Evolutionary conservation across 2,797 vertebrate genomes (phyloP).

Genomic region (Lacerta viridis): DNA sequence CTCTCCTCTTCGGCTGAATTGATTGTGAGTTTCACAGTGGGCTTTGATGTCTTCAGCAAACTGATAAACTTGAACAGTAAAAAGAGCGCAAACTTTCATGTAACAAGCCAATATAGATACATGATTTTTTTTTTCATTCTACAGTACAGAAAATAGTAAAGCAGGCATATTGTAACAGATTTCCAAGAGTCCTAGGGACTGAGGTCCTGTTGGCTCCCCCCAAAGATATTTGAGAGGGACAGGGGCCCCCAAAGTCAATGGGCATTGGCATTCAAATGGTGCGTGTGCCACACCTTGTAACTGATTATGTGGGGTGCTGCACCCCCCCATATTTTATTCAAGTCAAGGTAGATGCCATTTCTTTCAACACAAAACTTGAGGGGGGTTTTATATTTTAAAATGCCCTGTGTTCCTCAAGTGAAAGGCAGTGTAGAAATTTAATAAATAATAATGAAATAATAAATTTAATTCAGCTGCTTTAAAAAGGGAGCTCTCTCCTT

Average conservation of each 20-base stretch:
- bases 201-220: too few relatives aligned
- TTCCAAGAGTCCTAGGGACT: not conserved
- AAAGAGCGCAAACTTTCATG: conserved; percentile 29
- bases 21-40: conserved; percentile 86
- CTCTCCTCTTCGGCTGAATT: conserved; percentile 74
- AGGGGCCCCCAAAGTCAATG: too few relatives aligned
- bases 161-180: not conserved
- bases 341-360: not conserved
- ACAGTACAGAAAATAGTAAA: not conserved
- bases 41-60: conserved; percentile 84
- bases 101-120: conserved; percentile 21
- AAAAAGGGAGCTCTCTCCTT: not conserved
- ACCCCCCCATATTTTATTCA: too few relatives aligned
- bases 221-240: too few relatives aligned
- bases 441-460: too few relatives aligned
- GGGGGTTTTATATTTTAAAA: too few relatives aligned
- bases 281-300: too few relatives aligned
- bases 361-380: not conserved
- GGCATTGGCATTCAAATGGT: too few relatives aligned
- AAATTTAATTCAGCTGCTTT: too few relatives aligned
- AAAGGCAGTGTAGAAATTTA: too few relatives aligned
- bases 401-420: too few relatives aligned
- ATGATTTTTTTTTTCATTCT: conserved; percentile 7
- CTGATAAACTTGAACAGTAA: conserved; percentile 83
- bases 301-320: too few relatives aligned